Conservation (phyloP, 2,797 vertebrate species). For the Botia kubotai region DNA sequence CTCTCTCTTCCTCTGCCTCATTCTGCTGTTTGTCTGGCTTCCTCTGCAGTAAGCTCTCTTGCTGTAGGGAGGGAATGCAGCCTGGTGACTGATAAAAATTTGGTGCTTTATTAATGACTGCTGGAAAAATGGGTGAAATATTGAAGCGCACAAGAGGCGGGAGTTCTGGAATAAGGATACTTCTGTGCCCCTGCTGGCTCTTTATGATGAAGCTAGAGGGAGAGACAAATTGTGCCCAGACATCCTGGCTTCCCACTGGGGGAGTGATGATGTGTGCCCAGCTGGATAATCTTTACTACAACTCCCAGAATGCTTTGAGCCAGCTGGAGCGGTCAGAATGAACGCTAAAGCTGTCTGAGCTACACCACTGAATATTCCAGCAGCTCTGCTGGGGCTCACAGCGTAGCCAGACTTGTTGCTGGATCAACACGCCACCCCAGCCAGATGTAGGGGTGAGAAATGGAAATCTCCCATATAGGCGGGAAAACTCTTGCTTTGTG, state of each 20-base stretch:
- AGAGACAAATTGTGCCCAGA: slow-evolving; percentile 41
- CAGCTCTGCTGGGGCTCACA: slow-evolving; percentile 26
- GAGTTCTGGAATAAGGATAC: slow-evolving; percentile 18
- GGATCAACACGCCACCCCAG: slow-evolving; percentile 26
- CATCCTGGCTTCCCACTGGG: slow-evolving; percentile 63
- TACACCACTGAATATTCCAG: slow-evolving; percentile 14
- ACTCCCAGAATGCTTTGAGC: slow-evolving; percentile 61
- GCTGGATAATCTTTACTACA: slow-evolving; percentile 68
- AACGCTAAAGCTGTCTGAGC: slow-evolving; percentile 11
- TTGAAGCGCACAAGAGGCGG: slow-evolving; percentile 11
- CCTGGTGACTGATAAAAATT: slow-evolving; percentile 49
- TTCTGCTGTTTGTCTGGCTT: slow-evolving; percentile 53
- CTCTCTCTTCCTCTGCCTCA: slow-evolving; percentile 17
- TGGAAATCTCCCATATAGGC: neutral
- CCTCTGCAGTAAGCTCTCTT: slow-evolving; percentile 22
- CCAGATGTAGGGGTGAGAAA: slow-evolving; percentile 37
- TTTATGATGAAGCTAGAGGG: slow-evolving; percentile 29
- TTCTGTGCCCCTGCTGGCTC: slow-evolving; percentile 30
- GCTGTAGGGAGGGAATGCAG: slow-evolving; percentile 24
- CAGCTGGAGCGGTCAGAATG: slow-evolving; percentile 54
- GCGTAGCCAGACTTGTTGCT: slow-evolving; percentile 33
- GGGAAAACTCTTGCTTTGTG: slow-evolving; percentile 28
- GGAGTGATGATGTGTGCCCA: slow-evolving; percentile 61
- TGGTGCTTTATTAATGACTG: slow-evolving; percentile 48
- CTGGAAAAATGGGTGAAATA: slow-evolving; percentile 35